A percentile compares a stretch with the other conserved stretches of the same genome.
phyloP scores from a whole-genome alignment of 2,113 vertebrate genomes.

The Corydoras sp. region DNA sequence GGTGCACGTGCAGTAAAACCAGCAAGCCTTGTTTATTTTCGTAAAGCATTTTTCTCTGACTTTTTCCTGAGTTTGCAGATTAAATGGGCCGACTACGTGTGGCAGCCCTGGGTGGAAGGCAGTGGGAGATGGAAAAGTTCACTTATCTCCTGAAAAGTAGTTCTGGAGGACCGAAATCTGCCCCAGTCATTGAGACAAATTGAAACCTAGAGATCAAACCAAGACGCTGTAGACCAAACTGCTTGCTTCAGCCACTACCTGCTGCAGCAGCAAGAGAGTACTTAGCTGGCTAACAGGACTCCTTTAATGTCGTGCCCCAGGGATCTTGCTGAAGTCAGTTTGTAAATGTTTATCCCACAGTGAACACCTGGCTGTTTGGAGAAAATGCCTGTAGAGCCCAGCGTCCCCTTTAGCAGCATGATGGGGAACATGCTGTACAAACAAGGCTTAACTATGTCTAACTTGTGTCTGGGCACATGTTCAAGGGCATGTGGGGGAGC shows the following conservation, averaged over 20 bases:
- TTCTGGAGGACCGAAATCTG: no score
- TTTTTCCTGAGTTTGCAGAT: no score
- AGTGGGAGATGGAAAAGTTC: no score
- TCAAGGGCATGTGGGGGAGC: conserved; percentile 7
- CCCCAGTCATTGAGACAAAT: no score
- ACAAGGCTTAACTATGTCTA: neutral
- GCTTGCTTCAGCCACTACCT: conserved; percentile 16
- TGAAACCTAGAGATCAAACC: no score
- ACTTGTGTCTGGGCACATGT: neutral
- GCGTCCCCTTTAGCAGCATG: conserved; percentile 21
- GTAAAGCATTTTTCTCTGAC: no score
- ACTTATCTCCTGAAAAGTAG: no score
- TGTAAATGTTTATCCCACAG: conserved; percentile 43
- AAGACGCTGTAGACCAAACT: neutral
- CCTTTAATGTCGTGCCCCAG: conserved; percentile 38
- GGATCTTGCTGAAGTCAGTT: conserved; percentile 35
- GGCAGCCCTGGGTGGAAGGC: no score
- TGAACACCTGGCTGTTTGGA: conserved; percentile 48
- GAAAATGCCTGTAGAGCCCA: conserved; percentile 25
- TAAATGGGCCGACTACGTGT: no score
- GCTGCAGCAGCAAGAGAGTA: conserved; percentile 15
- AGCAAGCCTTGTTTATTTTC: no score
- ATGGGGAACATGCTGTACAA: conserved; percentile 14
- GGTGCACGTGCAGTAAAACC: no score
- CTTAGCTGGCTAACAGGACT: conserved; percentile 35